These are phyloP conservation scores for Therioaphis trifolii DNA, from an alignment of 2,888 invertebrate genomes.

Conservation along the genomic window DNA sequence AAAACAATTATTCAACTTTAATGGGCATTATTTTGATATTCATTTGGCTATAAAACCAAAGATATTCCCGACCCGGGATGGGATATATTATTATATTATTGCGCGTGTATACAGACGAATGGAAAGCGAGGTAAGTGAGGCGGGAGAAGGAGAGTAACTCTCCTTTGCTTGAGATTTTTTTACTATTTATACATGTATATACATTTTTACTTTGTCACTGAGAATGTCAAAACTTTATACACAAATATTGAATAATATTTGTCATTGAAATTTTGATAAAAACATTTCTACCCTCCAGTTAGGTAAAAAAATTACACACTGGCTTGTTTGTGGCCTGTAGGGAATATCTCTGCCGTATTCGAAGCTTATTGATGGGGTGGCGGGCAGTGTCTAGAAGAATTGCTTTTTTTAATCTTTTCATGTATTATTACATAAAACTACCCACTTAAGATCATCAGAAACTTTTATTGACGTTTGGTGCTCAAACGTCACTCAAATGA, in stretches of 20 bases:
- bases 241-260: no score
- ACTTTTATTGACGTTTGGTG: no score
- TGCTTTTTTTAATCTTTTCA: not conserved
- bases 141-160: not conserved
- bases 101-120: not conserved
- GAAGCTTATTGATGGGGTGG: not conserved
- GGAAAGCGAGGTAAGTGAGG: no score
- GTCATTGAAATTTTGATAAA: conserved; percentile 43
- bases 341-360: conserved; percentile 29
- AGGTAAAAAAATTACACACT: conserved; percentile 38
- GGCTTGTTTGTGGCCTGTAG: conserved; percentile 42
- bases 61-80: conserved; percentile 21
- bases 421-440: not conserved
- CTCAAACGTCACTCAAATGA: not conserved
- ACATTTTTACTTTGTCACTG: conserved; percentile 6
- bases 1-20: conserved; percentile 63
- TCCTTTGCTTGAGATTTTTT: conserved; percentile 33
- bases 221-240: conserved; percentile 49
- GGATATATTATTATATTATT: conserved; percentile 49
- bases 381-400: not conserved
- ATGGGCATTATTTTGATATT: conserved; percentile 62
- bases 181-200: not conserved
- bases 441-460: not conserved
- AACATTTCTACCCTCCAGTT: conserved; percentile 30
- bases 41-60: conserved; percentile 63